Evolutionary conservation across 2,113 vertebrate genomes (phyloP), one percentile per base, ranked within the genome.

Genomic region (Pogonocichla stellata): DNA sequence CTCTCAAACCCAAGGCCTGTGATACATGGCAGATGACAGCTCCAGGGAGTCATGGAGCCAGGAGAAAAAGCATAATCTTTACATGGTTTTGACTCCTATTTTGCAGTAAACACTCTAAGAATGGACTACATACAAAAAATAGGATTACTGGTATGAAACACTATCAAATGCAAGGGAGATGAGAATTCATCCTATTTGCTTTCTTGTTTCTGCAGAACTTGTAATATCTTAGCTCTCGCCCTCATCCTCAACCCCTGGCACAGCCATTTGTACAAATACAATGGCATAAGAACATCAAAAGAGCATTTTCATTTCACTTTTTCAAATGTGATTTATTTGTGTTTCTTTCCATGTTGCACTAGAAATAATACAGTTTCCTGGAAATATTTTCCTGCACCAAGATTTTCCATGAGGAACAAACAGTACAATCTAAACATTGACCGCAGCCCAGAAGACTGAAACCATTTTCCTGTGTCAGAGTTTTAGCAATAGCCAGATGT

Each of bases 401-500:
- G 51, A 92, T 62, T 92, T 95, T 92, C 83, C 86, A 64, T 14
- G 5, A 90, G 83, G 66, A 91, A 83, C 71, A 73, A 96, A 90
- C 31, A 60, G 71, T 62, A 71, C 31, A 90, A 94, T 75, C 25
- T 81, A 92, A 96, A 86, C 72, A 84, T 2, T 84, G 53, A 95
- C 75, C 90, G 56, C 61, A 88, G 53, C 51, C 57, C 72, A 92
- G 72, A 80, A 94, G 64, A 90, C 64, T 82, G 64, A 90, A 95
- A 93, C 43, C 28, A 61, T 75, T 93, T 93, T 73, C n/a, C 72
- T 86, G 48, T 93, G 88, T 90, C 72, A 90, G 84, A 86, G 40
- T 81, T 83, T 86, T 57, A 93, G 92, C 75, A 93, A 95, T 16
- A 93, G 75, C 88, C 93, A 95, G 90, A 90, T 86, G 94, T 56